Percentiles rank a stretch among this genome's conserved stretches.
These are phyloP conservation scores for Drosophila ficusphila DNA, from an alignment of 1,140 invertebrate species.

Conservation along the genomic window DNA sequence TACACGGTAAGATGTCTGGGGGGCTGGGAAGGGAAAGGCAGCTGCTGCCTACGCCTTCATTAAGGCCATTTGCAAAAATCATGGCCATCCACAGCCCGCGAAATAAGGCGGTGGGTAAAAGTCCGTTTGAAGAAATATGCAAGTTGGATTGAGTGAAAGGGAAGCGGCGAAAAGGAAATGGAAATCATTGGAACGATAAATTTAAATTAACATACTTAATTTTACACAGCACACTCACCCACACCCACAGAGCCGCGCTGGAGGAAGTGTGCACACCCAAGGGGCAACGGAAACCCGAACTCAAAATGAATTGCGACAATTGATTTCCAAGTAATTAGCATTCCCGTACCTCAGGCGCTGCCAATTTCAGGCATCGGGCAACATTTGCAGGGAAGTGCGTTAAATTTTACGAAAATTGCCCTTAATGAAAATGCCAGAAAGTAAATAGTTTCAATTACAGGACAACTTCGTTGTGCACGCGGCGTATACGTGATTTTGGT, in stretches of 20 bases:
- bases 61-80: constrained; percentile 60
- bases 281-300: constrained; percentile 16
- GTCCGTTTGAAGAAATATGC: constrained; percentile 52
- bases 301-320: constrained; percentile 77
- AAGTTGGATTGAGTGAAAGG: constrained; percentile 44
- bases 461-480: constrained; percentile 41
- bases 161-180: constrained; percentile 48
- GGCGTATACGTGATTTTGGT: constrained; percentile 68
- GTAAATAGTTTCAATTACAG: constrained; percentile 80
- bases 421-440: constrained; percentile 74
- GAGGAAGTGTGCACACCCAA: background rate
- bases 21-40: constrained; percentile 5
- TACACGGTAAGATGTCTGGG: constrained; percentile 39
- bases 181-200: constrained; percentile 78
- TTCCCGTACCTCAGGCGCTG: constrained; percentile 33
- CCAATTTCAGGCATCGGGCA: constrained; percentile 48
- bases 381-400: constrained; percentile 72
- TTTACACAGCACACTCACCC: constrained; percentile 38
- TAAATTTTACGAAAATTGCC: constrained; percentile 74
- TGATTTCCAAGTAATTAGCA: constrained; percentile 78
- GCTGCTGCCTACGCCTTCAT: constrained; percentile 59
- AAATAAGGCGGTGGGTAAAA: constrained; percentile 4
- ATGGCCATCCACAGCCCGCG: constrained; percentile 32
- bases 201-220: constrained; percentile 81
- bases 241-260: background rate